Evolutionary conservation across 2,113 vertebrate species (phyloP), one percentile per base, ranked within the genome.

Genomic region (Stigmatopora argus): DNA sequence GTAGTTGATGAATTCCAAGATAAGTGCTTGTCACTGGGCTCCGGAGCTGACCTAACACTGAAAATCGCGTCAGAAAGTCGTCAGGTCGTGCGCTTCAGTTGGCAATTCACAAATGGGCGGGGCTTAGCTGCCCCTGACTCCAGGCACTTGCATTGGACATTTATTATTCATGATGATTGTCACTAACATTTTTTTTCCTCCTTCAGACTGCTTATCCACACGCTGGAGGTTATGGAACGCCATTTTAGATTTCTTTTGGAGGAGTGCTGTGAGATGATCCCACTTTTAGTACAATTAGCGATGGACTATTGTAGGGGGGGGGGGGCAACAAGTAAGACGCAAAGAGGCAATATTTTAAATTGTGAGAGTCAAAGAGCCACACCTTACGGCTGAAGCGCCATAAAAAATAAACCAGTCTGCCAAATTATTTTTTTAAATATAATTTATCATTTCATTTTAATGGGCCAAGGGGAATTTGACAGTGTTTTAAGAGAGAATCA

Each of bases 101-200:
- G 34, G 18, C 57, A 38, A 34, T 12, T 17, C 11, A 19, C 18
- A 19, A 1, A 44, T 45, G 59, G 59, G 59, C 38, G 59, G 59
- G 44, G 59, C 45, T 61, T 61, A 12, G 13, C 58, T 44, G 18
- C 38, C 58, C 26, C 18, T 21, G 58, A 45, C 58, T 44, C n/a
- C 12, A 23, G 59, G 19, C n/a, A 45, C 59, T 61, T 38, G n/a
- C 57, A 31, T 61, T n/a, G 19, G 1, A 23, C 14, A 61, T 45
- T 7, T 45, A 12, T 61, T 45, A 61, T 61, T 61, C 41, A 61
- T 45, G 38, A 44, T 61, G 19, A 45, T 15, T 61, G 59, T 14
- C 38, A 60, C 38, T 21, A 60, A 60, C 35, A 44, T 19, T 19
- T 12, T 55, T 2, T 1, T 19, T 56, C 26, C 5, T 1, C 6